Evolutionary conservation across 37 sponge, comb jelly and placozoan genomes (phyloP), one percentile per base, ranked within the genome.

Genomic region (Agelas oroides): DNA sequence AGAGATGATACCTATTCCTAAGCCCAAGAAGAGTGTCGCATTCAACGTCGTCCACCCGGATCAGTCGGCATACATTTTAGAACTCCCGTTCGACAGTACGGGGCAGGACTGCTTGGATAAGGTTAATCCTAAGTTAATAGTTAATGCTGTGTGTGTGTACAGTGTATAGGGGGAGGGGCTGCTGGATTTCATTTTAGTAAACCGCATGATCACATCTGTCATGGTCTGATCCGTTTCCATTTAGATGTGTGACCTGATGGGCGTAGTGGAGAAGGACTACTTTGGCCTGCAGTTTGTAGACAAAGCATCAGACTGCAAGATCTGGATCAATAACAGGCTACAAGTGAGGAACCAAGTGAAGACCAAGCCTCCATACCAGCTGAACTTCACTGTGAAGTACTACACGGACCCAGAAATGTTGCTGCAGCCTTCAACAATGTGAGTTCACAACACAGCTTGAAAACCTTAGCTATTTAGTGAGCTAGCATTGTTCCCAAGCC

Each of bases 221-320:
- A n/a, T n/a, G 46, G 8, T 46, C 46, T 46, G 46, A 46, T 46
- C 33, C 11, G 17, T 19, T 30, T 84, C 53, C 8, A 20, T 40
- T 0, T 59, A 94, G 94, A 83, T 94, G 65, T 94, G 94, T 54
- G 91, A 71, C 6, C 39, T 83, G 25, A 87, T 94, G 18, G 94
- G 91, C 2, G 83, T 90, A 36, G 91, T 94, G 37, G 94, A 94
- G 46, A 79, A 69, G 59, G 94, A 94, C 71, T 94, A 94, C 75
- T 94, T 94, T 79, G 87, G 94, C 1, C 71, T 94, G 1, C 56
- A 83, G 33, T 87, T 70, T 60, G 12, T 24, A 6, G 71, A 84
- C 33, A 71, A 23, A 21, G 59, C 66, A 25, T 56, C 70, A 11
- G 79, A 79, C 8, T 81, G 61, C 54, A 81, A 79, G 31, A 30